phyloP scores from a whole-genome alignment of 2,888 invertebrate genomes.

The Lymantria monacha region DNA sequence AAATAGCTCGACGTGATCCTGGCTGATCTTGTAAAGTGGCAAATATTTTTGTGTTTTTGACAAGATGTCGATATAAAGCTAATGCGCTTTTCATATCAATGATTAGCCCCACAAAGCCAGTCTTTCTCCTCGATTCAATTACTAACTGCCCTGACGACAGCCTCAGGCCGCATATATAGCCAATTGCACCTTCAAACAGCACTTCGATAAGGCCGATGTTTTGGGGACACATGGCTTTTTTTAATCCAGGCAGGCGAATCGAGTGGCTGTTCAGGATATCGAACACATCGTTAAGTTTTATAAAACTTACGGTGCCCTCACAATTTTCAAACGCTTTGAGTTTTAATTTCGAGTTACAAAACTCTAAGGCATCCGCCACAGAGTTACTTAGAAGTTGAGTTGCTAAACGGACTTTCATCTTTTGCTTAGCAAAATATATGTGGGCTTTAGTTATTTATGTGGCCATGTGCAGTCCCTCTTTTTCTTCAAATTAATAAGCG shows the following conservation, averaged over 20 bases:
- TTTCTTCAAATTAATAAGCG: neutral
- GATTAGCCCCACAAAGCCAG: constrained; percentile 29
- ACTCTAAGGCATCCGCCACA: neutral
- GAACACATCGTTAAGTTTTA: neutral
- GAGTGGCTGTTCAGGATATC: neutral
- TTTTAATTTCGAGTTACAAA: neutral
- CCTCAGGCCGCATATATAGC: neutral
- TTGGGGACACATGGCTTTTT: constrained; percentile 2
- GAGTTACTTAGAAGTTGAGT: neutral
- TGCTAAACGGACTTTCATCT: neutral
- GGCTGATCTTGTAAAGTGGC: constrained; percentile 8
- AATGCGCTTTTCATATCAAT: constrained; percentile 4
- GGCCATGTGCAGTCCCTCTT: neutral
- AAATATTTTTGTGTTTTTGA: constrained; percentile 1
- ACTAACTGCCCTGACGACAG: constrained; percentile 1
- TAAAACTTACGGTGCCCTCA: neutral
- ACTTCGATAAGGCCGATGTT: neutral
- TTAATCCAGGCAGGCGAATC: constrained; percentile 1
- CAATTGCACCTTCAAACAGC: neutral
- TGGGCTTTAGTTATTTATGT: neutral
- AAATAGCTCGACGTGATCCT: constrained; percentile 3
- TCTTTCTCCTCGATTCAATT: constrained; percentile 19
- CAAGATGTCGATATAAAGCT: constrained; percentile 9
- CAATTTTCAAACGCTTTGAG: neutral
- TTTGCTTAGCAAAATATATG: neutral